These are phyloP conservation scores for Pseudomyrmex gracilis DNA, from an alignment of 1,140 invertebrate genomes.

Conservation along the genomic window DNA sequence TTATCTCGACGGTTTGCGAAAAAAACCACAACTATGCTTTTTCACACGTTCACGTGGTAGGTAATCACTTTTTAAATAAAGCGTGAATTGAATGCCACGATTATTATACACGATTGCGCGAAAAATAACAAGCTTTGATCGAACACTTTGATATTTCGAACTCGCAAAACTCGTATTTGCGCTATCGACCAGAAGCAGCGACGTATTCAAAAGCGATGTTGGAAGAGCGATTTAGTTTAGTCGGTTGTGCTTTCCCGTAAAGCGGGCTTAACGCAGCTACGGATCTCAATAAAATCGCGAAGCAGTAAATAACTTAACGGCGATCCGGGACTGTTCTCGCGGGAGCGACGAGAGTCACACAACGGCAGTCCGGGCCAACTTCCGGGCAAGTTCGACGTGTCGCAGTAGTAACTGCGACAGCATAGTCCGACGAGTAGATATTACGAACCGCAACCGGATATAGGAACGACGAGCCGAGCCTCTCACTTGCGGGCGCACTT, in stretches of 20 bases:
- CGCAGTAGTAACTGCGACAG: background rate
- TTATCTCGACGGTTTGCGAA: no score
- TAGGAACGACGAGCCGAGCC: constrained; percentile 7
- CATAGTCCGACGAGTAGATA: constrained; percentile 1
- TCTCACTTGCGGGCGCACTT: background rate
- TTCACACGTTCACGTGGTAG: no score
- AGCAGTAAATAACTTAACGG: constrained; percentile 57
- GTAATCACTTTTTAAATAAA: no score
- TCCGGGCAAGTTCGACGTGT: constrained; percentile 41
- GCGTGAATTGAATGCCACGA: no score
- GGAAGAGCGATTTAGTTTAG: constrained; percentile 25
- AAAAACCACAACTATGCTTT: no score
- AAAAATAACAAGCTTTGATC: background rate
- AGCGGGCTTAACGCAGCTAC: constrained; percentile 36
- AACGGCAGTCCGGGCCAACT: constrained; percentile 22
- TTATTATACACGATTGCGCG: no score
- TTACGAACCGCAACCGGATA: constrained; percentile 31
- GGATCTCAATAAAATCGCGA: constrained; percentile 57
- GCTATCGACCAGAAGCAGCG: background rate
- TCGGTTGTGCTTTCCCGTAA: constrained; percentile 26
- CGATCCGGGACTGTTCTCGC: constrained; percentile 33
- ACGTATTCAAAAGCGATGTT: background rate
- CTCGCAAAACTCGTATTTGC: constrained; percentile 8
- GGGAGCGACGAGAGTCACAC: constrained; percentile 25
- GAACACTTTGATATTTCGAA: background rate